Base-by-base conservation (phyloP, 2,888 invertebrate species). In the Nasonia oneida region DNA sequence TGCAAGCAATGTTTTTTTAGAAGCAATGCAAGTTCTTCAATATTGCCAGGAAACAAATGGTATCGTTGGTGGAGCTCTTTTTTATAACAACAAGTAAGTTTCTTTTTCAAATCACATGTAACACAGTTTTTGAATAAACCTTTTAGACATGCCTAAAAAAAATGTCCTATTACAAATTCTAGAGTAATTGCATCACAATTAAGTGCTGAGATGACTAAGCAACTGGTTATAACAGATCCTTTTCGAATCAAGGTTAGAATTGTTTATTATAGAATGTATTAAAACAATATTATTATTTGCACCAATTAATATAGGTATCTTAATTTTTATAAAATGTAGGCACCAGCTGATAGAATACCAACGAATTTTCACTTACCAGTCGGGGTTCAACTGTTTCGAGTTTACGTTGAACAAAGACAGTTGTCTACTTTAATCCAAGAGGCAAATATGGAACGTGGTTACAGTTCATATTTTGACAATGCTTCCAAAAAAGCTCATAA, bases 51-150 rank as follows among this genome's bases (percentile, higher is more conserved):
- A 96, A 91, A 96, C 95, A 81, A 95, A 95, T 89, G 96, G 97
- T 53, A 96, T 98, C 57, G 94, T 98, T 71, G 98, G 98, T 8
- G 98, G 98, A 81, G 95, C 96, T 80, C 95, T 98, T 84, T 95
- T 98, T 86, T 98, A 97, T 91, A 97, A 98, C 92, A 98, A 98
- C 93, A 98, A 97, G 98, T 98, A 94, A 94, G 92, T 15, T 6
- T 86, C 29, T 29, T 71, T 85, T 83, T 86, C 57, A 42, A 74
- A 67, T 71, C 29, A 81, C 71, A 64, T n/a, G 37, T 37, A 76
- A 67, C 23, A 75, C 18, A 78, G 67, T 77, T 39, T 71, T 61
- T 71, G 23, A 64, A 33, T 33, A 82, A 50, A 84, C 50, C 76
- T 50, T 73, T 79, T 84, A 37, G 70, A 39, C 47, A 6, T 67